A percentile compares a stretch with the other conserved stretches of the same genome.
Conservation (phyloP, 1,140 invertebrate species). For the Ostrea edulis region DNA sequence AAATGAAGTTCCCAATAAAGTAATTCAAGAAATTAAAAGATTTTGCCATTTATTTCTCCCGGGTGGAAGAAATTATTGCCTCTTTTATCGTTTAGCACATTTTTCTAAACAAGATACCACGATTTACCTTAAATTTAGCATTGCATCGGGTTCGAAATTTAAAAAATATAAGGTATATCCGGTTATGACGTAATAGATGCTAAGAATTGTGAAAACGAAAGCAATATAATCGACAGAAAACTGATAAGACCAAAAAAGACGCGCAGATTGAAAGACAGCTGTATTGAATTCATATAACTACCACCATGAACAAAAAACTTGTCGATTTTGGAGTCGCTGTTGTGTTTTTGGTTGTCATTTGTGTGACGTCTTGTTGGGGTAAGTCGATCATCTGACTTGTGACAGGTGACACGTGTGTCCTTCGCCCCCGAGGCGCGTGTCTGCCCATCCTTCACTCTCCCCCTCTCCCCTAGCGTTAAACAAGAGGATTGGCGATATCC, state of each 20-base stretch:
- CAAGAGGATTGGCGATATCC: too few species aligned
- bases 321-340: neutral
- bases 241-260: neutral
- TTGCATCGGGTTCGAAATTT: constrained; percentile 10
- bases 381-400: neutral
- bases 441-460: neutral
- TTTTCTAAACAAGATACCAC: too few species aligned
- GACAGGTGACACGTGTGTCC: constrained; percentile 31
- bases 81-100: too few species aligned
- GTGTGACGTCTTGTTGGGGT: neutral
- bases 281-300: neutral
- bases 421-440: neutral
- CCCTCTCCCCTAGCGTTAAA: neutral
- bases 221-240: neutral
- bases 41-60: too few species aligned
- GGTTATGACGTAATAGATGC: constrained; percentile 1
- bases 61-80: too few species aligned
- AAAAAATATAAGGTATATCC: neutral
- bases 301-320: neutral
- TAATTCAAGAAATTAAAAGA: too few species aligned
- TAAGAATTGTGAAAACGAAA: constrained; percentile 1
- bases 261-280: neutral
- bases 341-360: neutral
- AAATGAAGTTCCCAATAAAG: too few species aligned
- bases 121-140: too few species aligned